Evolutionary conservation across 2,113 vertebrate species (phyloP), one percentile per base, ranked within the genome.

Genomic region (Peromyscus californicus): DNA sequence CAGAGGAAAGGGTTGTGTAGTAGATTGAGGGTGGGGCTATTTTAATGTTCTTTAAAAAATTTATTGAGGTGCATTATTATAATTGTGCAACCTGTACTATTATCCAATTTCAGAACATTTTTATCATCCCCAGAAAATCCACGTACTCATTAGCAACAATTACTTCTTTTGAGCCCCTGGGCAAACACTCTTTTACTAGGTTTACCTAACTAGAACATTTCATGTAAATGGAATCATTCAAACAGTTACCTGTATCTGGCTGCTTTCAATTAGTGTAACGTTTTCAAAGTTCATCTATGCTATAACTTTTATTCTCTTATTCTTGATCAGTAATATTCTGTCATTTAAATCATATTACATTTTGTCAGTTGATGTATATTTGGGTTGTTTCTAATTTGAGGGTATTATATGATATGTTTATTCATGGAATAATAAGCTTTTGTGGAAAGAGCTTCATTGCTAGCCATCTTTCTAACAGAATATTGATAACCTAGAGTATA

Each of bases 91-190:
- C 5, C 29, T 92, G 89, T 86, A n/a, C 63, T 61, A 76, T 21
- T 84, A 1, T 87, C 42, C 69, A 83, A 72, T 90, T 67, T 29
- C 9, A 67, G 59, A 67, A 91, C 54, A 91, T 95, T 96, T 69
- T 82, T 45, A 72, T 89, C 61, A 85, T 85, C 57, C 42, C 24
- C 31, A 26, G 72, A 65, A 70, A 83, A 89, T 54, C 16, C 13
- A n/a, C 7, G 2, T 89, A n/a, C 12, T 33, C 26, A 42, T 85
- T 87, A 87, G 10, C 5, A 39, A 42, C 57, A 86, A 4, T 95
- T 26, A 42, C n/a, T 91, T 74, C 12, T 3, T 63, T 33, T 24
- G 3, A 82, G 57, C 42, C 54, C 12, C 17, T 94, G 51, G 16
- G 36, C n/a, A 96, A 61, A 42, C 45, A 84, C n/a, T 94, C 8